Conservation (phyloP, 2,797 vertebrate species). For the Chromobotia macracanthus region DNA sequence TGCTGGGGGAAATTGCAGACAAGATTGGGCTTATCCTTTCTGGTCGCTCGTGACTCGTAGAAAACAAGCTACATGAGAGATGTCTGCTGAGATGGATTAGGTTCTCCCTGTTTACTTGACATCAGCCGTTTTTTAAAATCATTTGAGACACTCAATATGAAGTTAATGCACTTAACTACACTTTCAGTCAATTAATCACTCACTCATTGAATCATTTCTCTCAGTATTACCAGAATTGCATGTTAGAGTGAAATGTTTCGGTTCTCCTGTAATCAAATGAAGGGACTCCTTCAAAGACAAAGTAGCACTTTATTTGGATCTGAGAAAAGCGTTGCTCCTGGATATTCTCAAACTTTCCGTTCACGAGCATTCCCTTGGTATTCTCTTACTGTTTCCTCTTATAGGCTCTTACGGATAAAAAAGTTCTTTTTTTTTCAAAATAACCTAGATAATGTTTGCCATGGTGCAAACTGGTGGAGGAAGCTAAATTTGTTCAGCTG, state of each 20-base stretch:
- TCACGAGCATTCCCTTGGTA: not conserved
- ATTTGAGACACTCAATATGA: slow-evolving; percentile 49
- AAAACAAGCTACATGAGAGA: slow-evolving; percentile 74
- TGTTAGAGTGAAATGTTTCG: not conserved
- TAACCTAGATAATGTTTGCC: slow-evolving; percentile 39
- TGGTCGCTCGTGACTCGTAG: slow-evolving; percentile 74
- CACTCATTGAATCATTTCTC: slow-evolving; percentile 1
- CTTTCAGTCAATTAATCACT: slow-evolving; percentile 48
- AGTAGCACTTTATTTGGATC: slow-evolving; percentile 6
- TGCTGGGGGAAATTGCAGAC: slow-evolving; percentile 67
- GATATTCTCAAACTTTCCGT: slow-evolving; percentile 1
- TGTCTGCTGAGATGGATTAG: slow-evolving; percentile 72
- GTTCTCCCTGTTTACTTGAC: slow-evolving; percentile 69
- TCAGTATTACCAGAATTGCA: not conserved
- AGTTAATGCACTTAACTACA: slow-evolving; percentile 55
- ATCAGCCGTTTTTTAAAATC: slow-evolving; percentile 70
- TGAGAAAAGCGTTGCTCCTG: slow-evolving; percentile 4
- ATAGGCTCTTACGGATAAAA: not conserved
- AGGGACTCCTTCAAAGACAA: slow-evolving; percentile 28
- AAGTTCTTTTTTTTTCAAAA: not conserved
- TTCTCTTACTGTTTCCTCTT: not conserved
- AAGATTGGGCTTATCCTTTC: slow-evolving; percentile 74
- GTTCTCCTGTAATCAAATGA: slow-evolving; percentile 23
- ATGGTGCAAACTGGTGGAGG: slow-evolving; percentile 19
- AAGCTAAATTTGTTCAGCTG: slow-evolving; percentile 37